phyloP scores from a whole-genome alignment of 2,797 vertebrate species.

The Sebastes jordani region DNA sequence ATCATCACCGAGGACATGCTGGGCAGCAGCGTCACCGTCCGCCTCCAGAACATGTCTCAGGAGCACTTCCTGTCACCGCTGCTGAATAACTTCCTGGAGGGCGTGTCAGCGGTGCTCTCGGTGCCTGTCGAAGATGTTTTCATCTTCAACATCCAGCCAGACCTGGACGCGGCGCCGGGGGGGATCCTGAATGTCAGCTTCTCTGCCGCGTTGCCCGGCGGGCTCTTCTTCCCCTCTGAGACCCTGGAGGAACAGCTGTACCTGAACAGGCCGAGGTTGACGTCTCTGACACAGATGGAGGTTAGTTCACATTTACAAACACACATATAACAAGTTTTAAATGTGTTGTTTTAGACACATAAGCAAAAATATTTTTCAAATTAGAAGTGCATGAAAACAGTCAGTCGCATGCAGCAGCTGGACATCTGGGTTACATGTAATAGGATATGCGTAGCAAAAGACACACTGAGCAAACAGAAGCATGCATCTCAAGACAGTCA shows the following conservation, averaged over 20 bases:
- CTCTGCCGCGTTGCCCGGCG: slow-evolving; percentile 88
- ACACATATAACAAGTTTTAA: not conserved
- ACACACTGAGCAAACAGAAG: not conserved
- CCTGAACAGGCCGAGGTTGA: slow-evolving; percentile 92
- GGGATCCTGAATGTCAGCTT: slow-evolving; percentile 94
- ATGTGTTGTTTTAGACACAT: not conserved
- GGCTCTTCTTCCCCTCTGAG: slow-evolving; percentile 94
- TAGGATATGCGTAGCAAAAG: not conserved
- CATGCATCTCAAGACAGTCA: not conserved
- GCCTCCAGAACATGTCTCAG: slow-evolving; percentile 98
- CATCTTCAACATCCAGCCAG: slow-evolving; percentile 97
- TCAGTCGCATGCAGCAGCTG: slow-evolving; percentile 10
- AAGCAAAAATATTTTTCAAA: not conserved
- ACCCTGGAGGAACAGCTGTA: slow-evolving; percentile 98
- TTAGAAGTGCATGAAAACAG: not conserved
- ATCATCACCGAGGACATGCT: slow-evolving; percentile 98
- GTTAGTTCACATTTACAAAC: slow-evolving; percentile 48
- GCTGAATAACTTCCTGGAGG: slow-evolving; percentile 92
- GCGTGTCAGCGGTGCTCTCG: slow-evolving; percentile 92
- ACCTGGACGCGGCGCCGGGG: slow-evolving; percentile 88
- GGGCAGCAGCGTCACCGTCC: slow-evolving; percentile 96
- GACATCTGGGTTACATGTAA: not conserved
- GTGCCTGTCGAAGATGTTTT: slow-evolving; percentile 94
- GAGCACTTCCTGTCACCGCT: slow-evolving; percentile 95
- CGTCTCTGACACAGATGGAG: slow-evolving; percentile 92